Evolutionary conservation across 2,888 invertebrate genomes (phyloP), one percentile per base, ranked within the genome.

Genomic region (Leptinotarsa haldemani): DNA sequence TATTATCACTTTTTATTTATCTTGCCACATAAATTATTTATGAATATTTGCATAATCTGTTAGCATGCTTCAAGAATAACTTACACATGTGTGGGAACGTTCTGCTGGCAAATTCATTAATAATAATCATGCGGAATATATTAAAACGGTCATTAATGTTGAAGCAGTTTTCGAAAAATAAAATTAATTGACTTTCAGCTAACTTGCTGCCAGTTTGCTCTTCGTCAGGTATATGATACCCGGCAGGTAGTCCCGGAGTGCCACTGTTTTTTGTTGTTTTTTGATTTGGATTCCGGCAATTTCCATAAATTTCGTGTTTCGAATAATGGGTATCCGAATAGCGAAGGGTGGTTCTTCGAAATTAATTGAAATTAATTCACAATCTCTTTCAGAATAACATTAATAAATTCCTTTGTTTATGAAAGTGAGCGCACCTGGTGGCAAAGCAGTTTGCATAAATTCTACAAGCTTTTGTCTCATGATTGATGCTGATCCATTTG

Each of bases 21-120:
- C 72, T 70, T 40, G 30, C 50, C 65, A 56, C 46, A 71, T 74
- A 71, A 67, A 71, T 74, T 66, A 75, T 72, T 66, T 72, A 70
- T 75, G 69, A 52, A 48, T 58, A 75, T 75, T 75, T 72, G 75
- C 71, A 71, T 75, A 72, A 69, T 75, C 72, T 67, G 48, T 67
- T 67, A 71, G 71, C 71, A 66, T 74, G 74, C 74, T 71, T 69
- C 69, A 63, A 61, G 71, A 71, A 70, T 73, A 70, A 61, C 30
- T 69, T 66, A 66, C 65, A 68, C 61, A 65, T 66, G 65, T 66
- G 74, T 71, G 74, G 61, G 74, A 71, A 71, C 69, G 52, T 71
- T 65, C 65, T 68, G 46, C 47, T 69, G 50, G 25, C 67, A 68
- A 67, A 61, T 30, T 61, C 61, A 61, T 61, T 61, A 61, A 61